Evolutionary conservation across 2,888 invertebrate genomes (phyloP).

Genomic region (Anoncus sp.): DNA sequence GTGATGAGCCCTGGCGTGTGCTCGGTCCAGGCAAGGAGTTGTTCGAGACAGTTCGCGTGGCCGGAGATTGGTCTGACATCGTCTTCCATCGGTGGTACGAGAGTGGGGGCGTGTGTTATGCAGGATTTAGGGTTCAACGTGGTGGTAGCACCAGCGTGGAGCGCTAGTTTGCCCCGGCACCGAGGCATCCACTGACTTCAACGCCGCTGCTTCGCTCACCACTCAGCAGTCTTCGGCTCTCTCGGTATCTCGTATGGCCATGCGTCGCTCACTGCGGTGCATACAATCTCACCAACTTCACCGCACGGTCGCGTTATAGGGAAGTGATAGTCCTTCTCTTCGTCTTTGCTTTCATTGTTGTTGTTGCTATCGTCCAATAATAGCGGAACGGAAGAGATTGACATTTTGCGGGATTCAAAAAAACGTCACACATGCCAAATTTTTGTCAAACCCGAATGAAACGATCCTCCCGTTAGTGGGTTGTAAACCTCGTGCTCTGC

Average conservation of each 20-base stretch:
- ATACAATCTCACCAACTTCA: constrained; percentile 60
- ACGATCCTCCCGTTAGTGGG: too few species aligned
- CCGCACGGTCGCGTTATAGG: constrained; percentile 50
- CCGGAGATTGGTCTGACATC: constrained; percentile 64
- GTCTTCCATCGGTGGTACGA: constrained; percentile 58
- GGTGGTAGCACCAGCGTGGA: constrained; percentile 59
- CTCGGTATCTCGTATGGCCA: constrained; percentile 75
- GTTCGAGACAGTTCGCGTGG: constrained; percentile 62
- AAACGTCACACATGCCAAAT: too few species aligned
- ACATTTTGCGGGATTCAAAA: too few species aligned
- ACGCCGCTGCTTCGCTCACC: constrained; percentile 58
- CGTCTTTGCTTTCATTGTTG: too few species aligned
- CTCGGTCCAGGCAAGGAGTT: constrained; percentile 46
- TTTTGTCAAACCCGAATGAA: too few species aligned
- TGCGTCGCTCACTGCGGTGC: constrained; percentile 71
- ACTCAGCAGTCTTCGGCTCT: constrained; percentile 71
- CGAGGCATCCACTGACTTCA: constrained; percentile 49
- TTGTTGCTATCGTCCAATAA: too few species aligned
- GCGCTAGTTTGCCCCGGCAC: constrained; percentile 54
- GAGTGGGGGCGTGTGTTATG: constrained; percentile 73
- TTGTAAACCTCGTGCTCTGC: too few species aligned
- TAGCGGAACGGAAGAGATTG: too few species aligned
- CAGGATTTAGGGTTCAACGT: constrained; percentile 75
- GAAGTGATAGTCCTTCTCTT: too few species aligned
- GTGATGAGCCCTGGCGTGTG: constrained; percentile 47